Conservation (phyloP, 2,888 invertebrate genomes). For the Tenthredo amoena region DNA sequence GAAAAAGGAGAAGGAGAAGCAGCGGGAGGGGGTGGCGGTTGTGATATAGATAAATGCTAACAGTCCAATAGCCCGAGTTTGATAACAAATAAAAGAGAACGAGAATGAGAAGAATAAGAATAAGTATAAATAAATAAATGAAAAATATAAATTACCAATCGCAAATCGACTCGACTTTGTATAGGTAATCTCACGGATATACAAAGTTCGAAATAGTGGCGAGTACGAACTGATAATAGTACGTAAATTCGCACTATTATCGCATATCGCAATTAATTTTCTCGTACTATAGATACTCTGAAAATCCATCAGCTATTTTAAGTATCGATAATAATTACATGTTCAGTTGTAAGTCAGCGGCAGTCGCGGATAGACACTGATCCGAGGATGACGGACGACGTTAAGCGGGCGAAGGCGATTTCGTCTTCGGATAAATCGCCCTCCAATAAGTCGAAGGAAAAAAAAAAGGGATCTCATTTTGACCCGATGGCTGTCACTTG, state of each 20-base stretch:
- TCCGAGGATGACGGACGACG: background rate
- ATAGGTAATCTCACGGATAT: background rate
- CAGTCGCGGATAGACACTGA: constrained; percentile 1
- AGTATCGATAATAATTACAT: background rate
- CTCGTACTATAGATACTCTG: background rate
- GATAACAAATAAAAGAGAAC: background rate
- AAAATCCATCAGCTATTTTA: background rate
- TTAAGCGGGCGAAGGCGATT: constrained; percentile 1
- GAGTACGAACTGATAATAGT: background rate
- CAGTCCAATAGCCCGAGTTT: background rate
- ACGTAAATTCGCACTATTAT: background rate
- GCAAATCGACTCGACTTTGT: background rate
- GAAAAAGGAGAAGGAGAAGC: background rate
- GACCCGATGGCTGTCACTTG: constrained; percentile 83
- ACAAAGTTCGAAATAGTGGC: background rate
- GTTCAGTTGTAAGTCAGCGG: background rate
- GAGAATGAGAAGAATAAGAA: background rate
- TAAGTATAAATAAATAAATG: background rate
- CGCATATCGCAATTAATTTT: background rate
- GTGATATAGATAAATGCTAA: background rate
- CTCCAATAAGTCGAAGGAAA: background rate
- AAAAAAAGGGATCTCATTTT: constrained; percentile 45
- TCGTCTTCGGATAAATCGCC: background rate
- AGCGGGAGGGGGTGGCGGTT: background rate
- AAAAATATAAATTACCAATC: background rate